Evolutionary conservation across 2,113 vertebrate genomes (phyloP).

Genomic region (Fukomys damarensis): DNA sequence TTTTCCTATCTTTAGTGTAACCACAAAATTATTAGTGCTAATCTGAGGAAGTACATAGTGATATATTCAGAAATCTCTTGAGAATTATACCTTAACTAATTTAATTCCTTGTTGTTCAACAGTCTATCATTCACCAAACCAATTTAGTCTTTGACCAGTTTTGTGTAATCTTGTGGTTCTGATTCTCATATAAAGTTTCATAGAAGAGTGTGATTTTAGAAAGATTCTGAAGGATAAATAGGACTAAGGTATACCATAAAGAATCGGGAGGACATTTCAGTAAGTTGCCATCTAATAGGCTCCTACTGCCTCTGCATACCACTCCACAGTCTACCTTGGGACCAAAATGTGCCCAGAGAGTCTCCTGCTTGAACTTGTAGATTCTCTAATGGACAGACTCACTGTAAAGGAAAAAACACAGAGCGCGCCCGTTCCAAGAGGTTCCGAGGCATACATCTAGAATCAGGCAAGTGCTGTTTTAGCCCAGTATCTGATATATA

Average conservation of each 20-base stretch:
- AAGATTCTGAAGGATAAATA: not conserved
- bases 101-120: conserved; percentile 39
- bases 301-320: not conserved
- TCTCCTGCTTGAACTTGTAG: not conserved
- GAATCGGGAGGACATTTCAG: not conserved
- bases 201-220: not conserved
- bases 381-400: not conserved
- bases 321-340: too few relatives aligned
- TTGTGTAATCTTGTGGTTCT: not conserved
- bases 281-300: not conserved
- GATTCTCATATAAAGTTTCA: conserved; percentile 1
- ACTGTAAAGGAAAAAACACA: not conserved
- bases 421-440: not conserved
- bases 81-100: conserved; percentile 13
- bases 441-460: not conserved
- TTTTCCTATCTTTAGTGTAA: not conserved
- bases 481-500: not conserved
- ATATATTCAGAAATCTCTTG: not conserved
- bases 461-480: not conserved
- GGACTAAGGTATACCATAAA: not conserved
- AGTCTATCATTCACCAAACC: not conserved
- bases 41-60: not conserved
- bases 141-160: not conserved
- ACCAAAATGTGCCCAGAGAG: not conserved
- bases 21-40: not conserved